Evolutionary conservation across 2,113 vertebrate species (phyloP).

Genomic region (Mormoops blainvillei): DNA sequence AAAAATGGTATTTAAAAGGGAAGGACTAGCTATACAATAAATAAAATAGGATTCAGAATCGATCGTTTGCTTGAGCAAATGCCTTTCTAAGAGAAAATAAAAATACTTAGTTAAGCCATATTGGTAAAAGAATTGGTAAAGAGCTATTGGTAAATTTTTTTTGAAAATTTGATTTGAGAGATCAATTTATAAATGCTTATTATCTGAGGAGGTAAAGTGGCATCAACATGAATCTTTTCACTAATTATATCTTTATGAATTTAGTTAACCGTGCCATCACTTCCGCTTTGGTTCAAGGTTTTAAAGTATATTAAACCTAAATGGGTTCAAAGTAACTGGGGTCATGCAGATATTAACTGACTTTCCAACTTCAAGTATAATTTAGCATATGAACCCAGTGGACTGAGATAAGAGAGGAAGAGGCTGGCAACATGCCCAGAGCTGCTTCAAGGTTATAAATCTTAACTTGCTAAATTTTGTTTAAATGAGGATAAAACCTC

Average conservation of each 20-base stretch:
- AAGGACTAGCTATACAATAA: neutral
- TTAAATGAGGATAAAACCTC: neutral
- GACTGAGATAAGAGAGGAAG: neutral
- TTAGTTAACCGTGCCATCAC: neutral
- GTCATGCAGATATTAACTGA: neutral
- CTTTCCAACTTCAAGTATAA: neutral
- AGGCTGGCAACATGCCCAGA: neutral
- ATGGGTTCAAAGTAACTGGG: neutral
- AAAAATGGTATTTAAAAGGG: neutral
- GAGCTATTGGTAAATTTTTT: neutral
- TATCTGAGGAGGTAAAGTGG: neutral
- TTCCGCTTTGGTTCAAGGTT: neutral
- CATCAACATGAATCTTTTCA: neutral
- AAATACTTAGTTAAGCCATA: neutral
- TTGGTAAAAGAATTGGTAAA: neutral
- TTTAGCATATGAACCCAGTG: neutral
- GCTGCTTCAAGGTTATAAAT: neutral
- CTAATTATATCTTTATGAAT: neutral
- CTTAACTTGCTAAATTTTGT: neutral
- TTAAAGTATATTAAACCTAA: constrained; percentile 5
- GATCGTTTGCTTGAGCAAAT: neutral
- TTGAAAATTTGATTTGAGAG: neutral
- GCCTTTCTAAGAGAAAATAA: neutral
- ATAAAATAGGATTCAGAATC: neutral
- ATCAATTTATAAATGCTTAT: neutral